These are phyloP conservation scores for Trissolcus japonicus DNA, from an alignment of 2,888 invertebrate species.

Conservation along the genomic window DNA sequence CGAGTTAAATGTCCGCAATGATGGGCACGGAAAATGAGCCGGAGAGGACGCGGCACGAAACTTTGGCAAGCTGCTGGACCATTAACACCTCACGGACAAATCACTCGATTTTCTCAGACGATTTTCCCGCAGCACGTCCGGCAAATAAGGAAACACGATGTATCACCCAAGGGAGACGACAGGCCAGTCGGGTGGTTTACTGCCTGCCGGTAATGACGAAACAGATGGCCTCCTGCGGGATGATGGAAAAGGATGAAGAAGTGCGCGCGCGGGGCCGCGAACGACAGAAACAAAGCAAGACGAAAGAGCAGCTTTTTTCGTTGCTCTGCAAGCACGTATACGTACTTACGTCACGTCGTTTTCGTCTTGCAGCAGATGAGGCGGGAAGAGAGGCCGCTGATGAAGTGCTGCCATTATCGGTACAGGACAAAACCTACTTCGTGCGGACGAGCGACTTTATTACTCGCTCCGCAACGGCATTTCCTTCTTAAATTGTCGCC, in stretches of 20 bases:
- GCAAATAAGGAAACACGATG: slow-evolving; percentile 76
- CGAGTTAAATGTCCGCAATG: slow-evolving; percentile 36
- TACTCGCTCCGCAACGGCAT: slow-evolving; percentile 70
- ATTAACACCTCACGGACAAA: slow-evolving; percentile 76
- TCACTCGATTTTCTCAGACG: slow-evolving; percentile 76
- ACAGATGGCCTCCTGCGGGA: slow-evolving; percentile 74
- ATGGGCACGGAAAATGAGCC: slow-evolving; percentile 36
- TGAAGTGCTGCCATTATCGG: slow-evolving; percentile 75
- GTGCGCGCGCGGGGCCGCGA: slow-evolving; percentile 35
- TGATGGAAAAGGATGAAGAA: slow-evolving; percentile 54
- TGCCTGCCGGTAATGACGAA: slow-evolving; percentile 75
- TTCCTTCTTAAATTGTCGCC: slow-evolving; percentile 64
- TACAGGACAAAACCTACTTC: slow-evolving; percentile 74
- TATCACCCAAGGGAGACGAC: slow-evolving; percentile 75
- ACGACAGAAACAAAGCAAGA: slow-evolving; percentile 52
- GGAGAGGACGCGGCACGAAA: slow-evolving; percentile 26
- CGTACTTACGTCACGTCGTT: slow-evolving; percentile 51
- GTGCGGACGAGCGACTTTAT: slow-evolving; percentile 72
- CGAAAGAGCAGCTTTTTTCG: slow-evolving; percentile 11
- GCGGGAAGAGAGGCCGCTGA: slow-evolving; percentile 65
- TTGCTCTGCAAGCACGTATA: slow-evolving; percentile 51
- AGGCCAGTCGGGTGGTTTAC: slow-evolving; percentile 71
- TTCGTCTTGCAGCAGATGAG: slow-evolving; percentile 69
- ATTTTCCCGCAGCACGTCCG: slow-evolving; percentile 75
- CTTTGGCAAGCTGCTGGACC: slow-evolving; percentile 55